Base-by-base conservation (phyloP, 2,113 vertebrate genomes). In the Xiphias gladius region DNA sequence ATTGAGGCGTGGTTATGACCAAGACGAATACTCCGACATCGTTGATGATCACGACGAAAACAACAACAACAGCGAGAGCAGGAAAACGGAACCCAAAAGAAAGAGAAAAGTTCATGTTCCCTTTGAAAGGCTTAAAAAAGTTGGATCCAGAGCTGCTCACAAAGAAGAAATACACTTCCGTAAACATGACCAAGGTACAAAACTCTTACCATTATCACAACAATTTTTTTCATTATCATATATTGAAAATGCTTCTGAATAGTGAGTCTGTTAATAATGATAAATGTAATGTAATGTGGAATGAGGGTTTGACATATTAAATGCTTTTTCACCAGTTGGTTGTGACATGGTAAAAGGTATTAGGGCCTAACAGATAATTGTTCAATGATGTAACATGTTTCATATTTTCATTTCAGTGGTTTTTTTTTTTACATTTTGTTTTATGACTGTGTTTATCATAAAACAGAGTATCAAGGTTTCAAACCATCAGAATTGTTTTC, bases 41-140 rank as follows among this genome's bases (percentile, higher is more conserved):
- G 28, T 82, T 0, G 52, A 70, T 2, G 79, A 83, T 30, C 88
- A 71, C 0, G 91, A 94, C 75, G 88, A 93, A 85, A 95, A 93
- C 76, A 94, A 93, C 68, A 94, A 93, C 86, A 94, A 93, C 84
- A 94, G 85, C 3, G 89, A 94, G 69, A 93, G 73, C 35, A 89
- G 77, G 46, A 93, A 77, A 80, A 55, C 73, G 32, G 79, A 73
- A 39, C 54, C 57, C 11, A 89, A 79, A 65, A 79, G 9, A 63
- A 80, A 19, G 59, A 80, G 69, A 68, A 89, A 78, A 30, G 43
- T 65, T 43, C 74, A 58, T 1, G 2, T 80, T 82, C 24, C 79
- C 26, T 65, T 72, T 17, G 62, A 80, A 67, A 84, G 69, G 54
- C 32, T 88, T 22, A 71, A 66, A 62, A 70, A 63, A 68, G 43